Evolutionary conservation across 2,797 vertebrate genomes (phyloP), one percentile per base, ranked within the genome.

Genomic region (Anomalospiza imberbis): DNA sequence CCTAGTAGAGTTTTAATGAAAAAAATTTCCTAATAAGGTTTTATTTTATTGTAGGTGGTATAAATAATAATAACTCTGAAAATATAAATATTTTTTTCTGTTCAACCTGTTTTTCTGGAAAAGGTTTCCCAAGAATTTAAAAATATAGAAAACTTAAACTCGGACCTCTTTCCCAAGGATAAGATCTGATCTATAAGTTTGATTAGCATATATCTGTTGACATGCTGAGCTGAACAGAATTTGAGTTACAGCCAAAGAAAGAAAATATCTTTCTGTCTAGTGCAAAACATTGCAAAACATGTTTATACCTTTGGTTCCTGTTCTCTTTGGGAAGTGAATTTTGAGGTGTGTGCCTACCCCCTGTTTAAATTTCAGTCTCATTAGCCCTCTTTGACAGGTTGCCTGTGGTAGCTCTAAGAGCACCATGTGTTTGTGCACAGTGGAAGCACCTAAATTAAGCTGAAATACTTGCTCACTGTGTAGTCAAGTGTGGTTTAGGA

Each of bases 371-470:
- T 73, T 73, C 42, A n/a, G 1, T 48, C 36, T 71, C 26, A 13
- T 47, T 72, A 73, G 1, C 8, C 12, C 67, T 36, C 18, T 55
- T 38, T 58, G 38, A n/a, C 26, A 9, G 24, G 16, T 25, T 5
- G 2, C 2, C 47, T 21, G 4, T 68, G 14, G 10, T 50, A 75
- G 18, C 28, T 82, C 21, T 48, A 14, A 71, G 63, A 72, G 5
- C 31, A 18, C 7, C 10, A 0, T 2, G 1, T 6, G 65, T 57
- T 22, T 51, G 20, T 81, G n/a, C n/a, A 13, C 17, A 29, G 13
- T 26, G 53, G 32, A 74, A 91, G 26, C 5, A 55, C 29, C 20
- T 38, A 32, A 70, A 68, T 22, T 13, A 73, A 66, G 24, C 21
- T 70, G 48, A 63, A 71, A 76, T 32, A 38, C 7, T 67, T 76